Percentiles rank a stretch among this genome's conserved stretches.
Conservation (phyloP, 1,140 invertebrate species). For the Drosophila nigromelanica region DNA sequence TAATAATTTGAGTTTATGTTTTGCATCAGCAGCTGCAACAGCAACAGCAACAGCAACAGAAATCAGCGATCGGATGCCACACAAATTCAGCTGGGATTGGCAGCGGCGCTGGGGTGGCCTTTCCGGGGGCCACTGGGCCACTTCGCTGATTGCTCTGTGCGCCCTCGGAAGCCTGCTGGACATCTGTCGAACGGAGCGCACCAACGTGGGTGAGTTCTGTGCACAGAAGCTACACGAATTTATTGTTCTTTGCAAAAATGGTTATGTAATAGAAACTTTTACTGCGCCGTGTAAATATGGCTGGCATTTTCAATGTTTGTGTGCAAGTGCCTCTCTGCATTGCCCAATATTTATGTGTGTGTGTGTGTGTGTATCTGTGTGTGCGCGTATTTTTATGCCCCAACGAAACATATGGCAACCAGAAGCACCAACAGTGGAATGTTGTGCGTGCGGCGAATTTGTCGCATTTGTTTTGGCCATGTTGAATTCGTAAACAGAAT, state of each 20-base stretch:
- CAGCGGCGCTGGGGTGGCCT: neutral
- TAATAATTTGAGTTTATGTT: slow-evolving; percentile 38
- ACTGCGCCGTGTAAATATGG: slow-evolving; percentile 22
- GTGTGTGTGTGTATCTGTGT: slow-evolving; percentile 15
- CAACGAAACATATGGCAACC: slow-evolving; percentile 27
- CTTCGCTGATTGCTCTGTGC: slow-evolving; percentile 31
- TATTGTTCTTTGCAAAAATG: slow-evolving; percentile 27
- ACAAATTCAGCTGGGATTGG: slow-evolving; percentile 1
- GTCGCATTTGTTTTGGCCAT: slow-evolving; percentile 22
- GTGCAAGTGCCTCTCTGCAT: slow-evolving; percentile 2
- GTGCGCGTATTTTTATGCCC: slow-evolving; percentile 37
- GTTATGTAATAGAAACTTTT: slow-evolving; percentile 40
- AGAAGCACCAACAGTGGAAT: slow-evolving; percentile 14
- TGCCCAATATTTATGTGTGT: neutral
- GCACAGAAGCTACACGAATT: slow-evolving; percentile 1
- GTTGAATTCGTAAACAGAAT: slow-evolving; percentile 67
- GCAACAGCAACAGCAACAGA: neutral
- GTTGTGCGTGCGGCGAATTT: slow-evolving; percentile 34
- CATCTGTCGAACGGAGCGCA: slow-evolving; percentile 45
- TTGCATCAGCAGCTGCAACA: neutral
- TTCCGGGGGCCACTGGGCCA: slow-evolving; percentile 1
- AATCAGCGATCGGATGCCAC: slow-evolving; percentile 3
- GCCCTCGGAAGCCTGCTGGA: slow-evolving; percentile 25
- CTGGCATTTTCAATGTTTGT: neutral
- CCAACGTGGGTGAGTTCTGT: slow-evolving; percentile 65